Base-by-base conservation (phyloP, 92 coral and sea anemone genomes). In the Siderastrea siderea region DNA sequence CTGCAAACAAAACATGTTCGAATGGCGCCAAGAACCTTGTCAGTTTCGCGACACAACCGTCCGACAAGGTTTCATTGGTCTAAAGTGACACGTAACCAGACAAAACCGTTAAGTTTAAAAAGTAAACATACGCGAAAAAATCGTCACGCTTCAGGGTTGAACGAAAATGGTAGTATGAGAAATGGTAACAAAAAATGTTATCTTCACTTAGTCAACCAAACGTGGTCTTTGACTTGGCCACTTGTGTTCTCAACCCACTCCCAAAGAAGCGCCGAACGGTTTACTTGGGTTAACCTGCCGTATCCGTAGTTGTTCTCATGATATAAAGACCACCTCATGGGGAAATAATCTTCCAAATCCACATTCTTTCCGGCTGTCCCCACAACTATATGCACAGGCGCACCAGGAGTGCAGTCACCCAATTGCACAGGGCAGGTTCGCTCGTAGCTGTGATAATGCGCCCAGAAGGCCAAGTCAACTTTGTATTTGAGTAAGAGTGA, bases 371-470 rank as follows among this genome's bases (percentile, higher is more conserved):
- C 99, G 0, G 98, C 99, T 1, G 99, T 93, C 12, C 99, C 99
- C n/a, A 97, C 96, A 17, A 90, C 93, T 63, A 97, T 93, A 79
- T 97, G 99, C n/a, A 92, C 93, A 11, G 96, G 91, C 2, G 91
- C 96, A 1, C 95, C 97, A 26, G 86, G 79, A 46, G 87, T 86
- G 71, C 99, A 97, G 12, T 83, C 70, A 11, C 84, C 79, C n/a
- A 67, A 86, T 71, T 90, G 87, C 58, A 97, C 86, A 5, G 98
- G 87, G 71, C 99, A 97, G 54, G 99, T 97, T 61, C 99, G 84
- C 79, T 97, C 99, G 80, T 97, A 97, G 91, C 99, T 97, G 93
- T 97, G 99, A 44, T 90, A 97, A 85, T 97, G 99, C 4, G 97
- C 99, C 99, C 99, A 97, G 80, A 97, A 75, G 1, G 97, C 99